Evolutionary conservation across 2,113 vertebrate genomes (phyloP).

Genomic region (Grallaria varia): DNA sequence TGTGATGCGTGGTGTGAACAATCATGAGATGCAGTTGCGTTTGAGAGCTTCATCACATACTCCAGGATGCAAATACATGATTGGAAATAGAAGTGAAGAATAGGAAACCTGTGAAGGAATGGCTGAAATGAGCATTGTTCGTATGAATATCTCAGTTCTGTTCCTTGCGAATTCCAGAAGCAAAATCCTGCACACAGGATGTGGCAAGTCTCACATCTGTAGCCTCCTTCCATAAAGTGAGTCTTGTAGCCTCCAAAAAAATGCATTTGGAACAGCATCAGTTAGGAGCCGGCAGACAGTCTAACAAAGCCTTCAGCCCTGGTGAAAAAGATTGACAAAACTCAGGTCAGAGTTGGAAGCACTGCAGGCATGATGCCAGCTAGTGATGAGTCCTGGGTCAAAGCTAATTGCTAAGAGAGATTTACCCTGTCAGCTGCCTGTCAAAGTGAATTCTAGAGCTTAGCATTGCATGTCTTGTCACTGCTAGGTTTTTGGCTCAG

Average conservation of each 20-base stretch:
- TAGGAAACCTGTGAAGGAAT: not conserved
- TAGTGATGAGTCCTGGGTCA: not conserved
- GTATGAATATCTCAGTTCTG: not conserved
- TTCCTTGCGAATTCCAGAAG: not conserved
- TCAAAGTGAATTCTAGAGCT: not conserved
- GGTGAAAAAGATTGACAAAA: not conserved
- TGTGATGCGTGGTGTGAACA: not conserved
- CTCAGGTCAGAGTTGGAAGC: not conserved
- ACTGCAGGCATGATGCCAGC: accelerated
- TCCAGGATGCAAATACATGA: not conserved
- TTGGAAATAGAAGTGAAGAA: not conserved
- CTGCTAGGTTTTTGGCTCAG: not conserved
- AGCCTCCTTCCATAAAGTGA: not conserved
- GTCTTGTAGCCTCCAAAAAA: not conserved
- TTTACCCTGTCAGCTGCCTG: not conserved
- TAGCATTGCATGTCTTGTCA: not conserved
- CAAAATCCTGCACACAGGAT: not conserved
- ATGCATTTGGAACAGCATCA: not conserved
- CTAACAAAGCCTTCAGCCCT: not conserved
- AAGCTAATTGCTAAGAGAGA: not conserved
- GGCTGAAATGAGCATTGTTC: not conserved
- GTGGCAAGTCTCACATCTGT: not conserved
- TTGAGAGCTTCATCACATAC: not conserved
- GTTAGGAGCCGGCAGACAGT: not conserved
- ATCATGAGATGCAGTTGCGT: not conserved